Conservation (phyloP, 2,888 invertebrate species). For the Arctia plantaginis region DNA sequence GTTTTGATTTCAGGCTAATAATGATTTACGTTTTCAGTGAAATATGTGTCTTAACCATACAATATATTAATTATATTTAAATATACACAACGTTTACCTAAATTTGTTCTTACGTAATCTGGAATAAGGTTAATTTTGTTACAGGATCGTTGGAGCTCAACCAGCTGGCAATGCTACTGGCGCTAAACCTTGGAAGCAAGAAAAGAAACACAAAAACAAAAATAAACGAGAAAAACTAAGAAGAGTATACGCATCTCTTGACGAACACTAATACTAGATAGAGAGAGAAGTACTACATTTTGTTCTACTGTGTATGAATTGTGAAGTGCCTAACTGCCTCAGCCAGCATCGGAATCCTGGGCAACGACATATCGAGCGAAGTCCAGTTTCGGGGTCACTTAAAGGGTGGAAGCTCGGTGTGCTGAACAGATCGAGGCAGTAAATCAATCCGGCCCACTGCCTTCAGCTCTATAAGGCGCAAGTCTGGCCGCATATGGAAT, state of each 20-base stretch:
- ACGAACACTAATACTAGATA: slow-evolving; percentile 88
- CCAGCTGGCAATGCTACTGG: slow-evolving; percentile 60
- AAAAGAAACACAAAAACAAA: slow-evolving; percentile 94
- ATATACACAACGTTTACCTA: slow-evolving; percentile 14
- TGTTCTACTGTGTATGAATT: too few species aligned
- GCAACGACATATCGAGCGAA: too few species aligned
- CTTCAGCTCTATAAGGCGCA: too few species aligned
- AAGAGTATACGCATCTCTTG: slow-evolving; percentile 93
- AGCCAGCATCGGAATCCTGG: too few species aligned
- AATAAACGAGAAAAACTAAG: slow-evolving; percentile 97
- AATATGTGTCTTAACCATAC: slow-evolving; percentile 20
- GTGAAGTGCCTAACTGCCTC: too few species aligned
- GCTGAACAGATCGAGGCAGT: too few species aligned
- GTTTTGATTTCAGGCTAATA: slow-evolving; percentile 30
- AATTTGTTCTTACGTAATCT: slow-evolving; percentile 14
- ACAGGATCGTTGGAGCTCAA: slow-evolving; percentile 66
- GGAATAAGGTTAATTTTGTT: slow-evolving; percentile 45
- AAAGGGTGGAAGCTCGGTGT: too few species aligned
- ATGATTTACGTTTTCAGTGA: slow-evolving; percentile 36
- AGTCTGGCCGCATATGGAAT: too few species aligned
- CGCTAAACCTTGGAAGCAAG: slow-evolving; percentile 91
- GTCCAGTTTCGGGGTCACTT: too few species aligned
- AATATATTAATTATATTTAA: slow-evolving; percentile 20
- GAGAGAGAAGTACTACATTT: slow-evolving; percentile 25
- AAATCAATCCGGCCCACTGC: too few species aligned